phyloP scores from a whole-genome alignment of 2,797 vertebrate species.

The Pseudotriccus pelzelni region DNA sequence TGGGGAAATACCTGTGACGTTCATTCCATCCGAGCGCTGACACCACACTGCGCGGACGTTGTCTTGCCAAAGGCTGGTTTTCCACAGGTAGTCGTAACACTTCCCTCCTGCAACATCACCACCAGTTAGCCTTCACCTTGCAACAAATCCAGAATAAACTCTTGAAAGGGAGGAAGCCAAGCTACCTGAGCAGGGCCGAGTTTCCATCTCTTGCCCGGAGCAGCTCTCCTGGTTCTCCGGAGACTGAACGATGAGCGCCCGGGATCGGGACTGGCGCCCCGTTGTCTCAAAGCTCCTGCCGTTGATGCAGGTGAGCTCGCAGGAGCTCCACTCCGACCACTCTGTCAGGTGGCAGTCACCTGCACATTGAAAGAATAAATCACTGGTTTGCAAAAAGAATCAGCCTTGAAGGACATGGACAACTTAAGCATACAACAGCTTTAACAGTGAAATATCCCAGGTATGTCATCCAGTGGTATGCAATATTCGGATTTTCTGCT shows the following conservation, averaged over 20 bases:
- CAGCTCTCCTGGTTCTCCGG: conserved; percentile 87
- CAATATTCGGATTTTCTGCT: conserved; percentile 16
- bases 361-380: conserved; percentile 34
- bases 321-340: conserved; percentile 94
- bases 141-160: not conserved
- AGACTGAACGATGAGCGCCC: conserved; percentile 87
- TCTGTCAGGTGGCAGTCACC: conserved; percentile 94
- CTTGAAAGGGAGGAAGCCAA: not conserved
- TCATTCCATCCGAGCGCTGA: conserved; percentile 93
- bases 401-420: not conserved
- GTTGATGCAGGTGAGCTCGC: conserved; percentile 92
- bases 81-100: conserved; percentile 93
- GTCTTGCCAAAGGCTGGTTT: conserved; percentile 88
- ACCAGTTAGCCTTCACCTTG: not conserved
- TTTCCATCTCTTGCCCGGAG: conserved; percentile 87
- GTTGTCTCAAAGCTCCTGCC: conserved; percentile 90
- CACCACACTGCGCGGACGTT: conserved; percentile 93
- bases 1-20: conserved; percentile 89
- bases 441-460: not conserved
- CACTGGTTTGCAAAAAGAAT: not conserved
- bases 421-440: not conserved
- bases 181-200: conserved; percentile 90
- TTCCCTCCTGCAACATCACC: conserved; percentile 83
- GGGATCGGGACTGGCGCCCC: conserved; percentile 89
- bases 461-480: not conserved